Evolutionary conservation across 64 coral and sea anemone genomes (phyloP).

Genomic region (Pocillopora damicornis): DNA sequence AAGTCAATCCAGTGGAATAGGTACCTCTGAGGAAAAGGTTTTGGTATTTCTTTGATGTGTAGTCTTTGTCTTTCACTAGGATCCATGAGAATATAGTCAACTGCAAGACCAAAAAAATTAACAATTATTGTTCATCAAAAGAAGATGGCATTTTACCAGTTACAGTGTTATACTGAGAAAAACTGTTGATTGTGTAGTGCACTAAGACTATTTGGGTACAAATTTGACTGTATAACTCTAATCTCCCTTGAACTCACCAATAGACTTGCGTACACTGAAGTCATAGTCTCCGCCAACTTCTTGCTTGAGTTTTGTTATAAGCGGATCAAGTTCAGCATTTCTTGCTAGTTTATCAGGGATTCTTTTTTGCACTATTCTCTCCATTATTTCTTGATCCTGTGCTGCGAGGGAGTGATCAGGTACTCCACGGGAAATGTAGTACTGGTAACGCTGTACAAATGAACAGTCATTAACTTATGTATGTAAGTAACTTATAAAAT

Average conservation of each 20-base stretch:
- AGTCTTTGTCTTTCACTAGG: conserved; percentile 75
- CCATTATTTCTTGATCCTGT: conserved; percentile 83
- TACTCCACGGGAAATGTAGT: conserved; percentile 88
- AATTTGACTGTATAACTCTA: neutral
- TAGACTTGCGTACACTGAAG: conserved; percentile 87
- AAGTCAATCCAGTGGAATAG: no score
- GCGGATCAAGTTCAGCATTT: conserved; percentile 73
- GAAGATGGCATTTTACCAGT: no score
- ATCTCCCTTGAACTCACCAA: conserved; percentile 44
- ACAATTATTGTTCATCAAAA: neutral
- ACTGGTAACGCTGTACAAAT: conserved; percentile 78
- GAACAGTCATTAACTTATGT: neutral
- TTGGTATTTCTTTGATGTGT: conserved; percentile 82
- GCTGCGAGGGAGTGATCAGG: conserved; percentile 73
- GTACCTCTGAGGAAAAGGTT: conserved; percentile 86
- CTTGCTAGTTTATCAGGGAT: conserved; percentile 64
- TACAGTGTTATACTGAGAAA: no score
- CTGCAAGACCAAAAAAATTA: conserved; percentile 42
- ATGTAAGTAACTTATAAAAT: neutral
- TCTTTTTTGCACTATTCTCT: conserved; percentile 79
- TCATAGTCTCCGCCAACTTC: conserved; percentile 84
- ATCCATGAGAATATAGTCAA: conserved; percentile 95
- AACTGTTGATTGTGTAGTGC: no score
- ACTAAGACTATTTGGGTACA: no score
- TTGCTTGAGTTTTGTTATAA: conserved; percentile 58